Base-by-base conservation (phyloP, 2,113 vertebrate genomes). In the Campylomormyrus numenius region DNA sequence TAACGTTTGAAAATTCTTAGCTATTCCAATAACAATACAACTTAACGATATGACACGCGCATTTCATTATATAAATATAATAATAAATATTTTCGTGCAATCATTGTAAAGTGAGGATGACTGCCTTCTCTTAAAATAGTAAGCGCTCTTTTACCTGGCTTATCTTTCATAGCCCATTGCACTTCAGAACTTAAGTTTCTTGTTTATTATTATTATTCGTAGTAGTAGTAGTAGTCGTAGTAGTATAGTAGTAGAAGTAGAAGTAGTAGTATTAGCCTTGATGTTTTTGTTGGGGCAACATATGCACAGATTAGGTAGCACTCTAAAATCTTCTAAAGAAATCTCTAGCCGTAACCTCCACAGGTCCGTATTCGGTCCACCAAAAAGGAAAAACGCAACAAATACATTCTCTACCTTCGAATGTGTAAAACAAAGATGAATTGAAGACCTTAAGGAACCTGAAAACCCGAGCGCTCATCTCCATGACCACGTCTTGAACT, bases 401-500 rank as follows among this genome's bases (percentile, higher is more conserved):
- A 94, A 92, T 94, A 93, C 95, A 96, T 96, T 96, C 96, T 96
- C 96, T 95, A 88, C 96, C 90, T 87, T 90, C 88, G 85, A 90
- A 74, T 92, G 70, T 95, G 94, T 94, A 95, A 96, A 96, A 96
- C 96, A 95, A 96, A 97, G 97, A 97, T 96, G 95, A 96, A 97
- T 97, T 93, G 92, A 92, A 93, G 93, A 94, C 90, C 90, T 90
- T 17, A 87, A 92, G 91, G 90, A 94, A 96, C 95, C 95, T 92
- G 94, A 96, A 99, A 98, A 98, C 97, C 97, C 96, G 95, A 90
- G 97, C 95, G 95, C 96, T 96, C 95, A 96, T 97, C 96, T 97
- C 96, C 96, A 96, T 97, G 96, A 97, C 97, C 97, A 98, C 95
- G 91, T 93, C 94, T 95, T 97, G 97, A 98, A 98, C 97, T 96